Evolutionary conservation across 1,140 invertebrate genomes (phyloP).

Genomic region (Tetranychus urticae): DNA sequence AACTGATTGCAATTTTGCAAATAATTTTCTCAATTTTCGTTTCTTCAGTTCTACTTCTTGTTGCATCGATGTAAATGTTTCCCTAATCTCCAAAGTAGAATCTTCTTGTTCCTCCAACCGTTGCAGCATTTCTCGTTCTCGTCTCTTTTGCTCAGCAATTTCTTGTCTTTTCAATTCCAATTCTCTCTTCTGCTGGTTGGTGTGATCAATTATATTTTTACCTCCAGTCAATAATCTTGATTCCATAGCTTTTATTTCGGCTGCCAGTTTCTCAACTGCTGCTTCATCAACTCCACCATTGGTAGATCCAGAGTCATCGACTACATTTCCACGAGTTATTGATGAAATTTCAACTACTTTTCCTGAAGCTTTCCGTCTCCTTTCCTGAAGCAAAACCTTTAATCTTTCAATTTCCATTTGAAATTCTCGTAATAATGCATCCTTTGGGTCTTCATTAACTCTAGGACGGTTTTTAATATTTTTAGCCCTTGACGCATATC

Average conservation of each 20-base stretch:
- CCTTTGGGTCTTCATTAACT: constrained; percentile 87
- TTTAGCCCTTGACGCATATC: constrained; percentile 77
- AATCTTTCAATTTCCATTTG: constrained; percentile 52
- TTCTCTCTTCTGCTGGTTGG: constrained; percentile 60
- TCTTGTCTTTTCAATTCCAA: constrained; percentile 51
- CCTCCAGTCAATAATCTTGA: constrained; percentile 59
- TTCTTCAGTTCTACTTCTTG: constrained; percentile 79
- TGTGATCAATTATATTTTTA: constrained; percentile 70
- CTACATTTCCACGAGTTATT: not conserved
- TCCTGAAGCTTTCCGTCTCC: constrained; percentile 13
- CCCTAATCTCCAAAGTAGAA: constrained; percentile 52
- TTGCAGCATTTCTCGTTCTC: constrained; percentile 60
- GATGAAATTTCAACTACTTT: not conserved
- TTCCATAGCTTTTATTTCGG: constrained; percentile 35
- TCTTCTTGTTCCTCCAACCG: constrained; percentile 66
- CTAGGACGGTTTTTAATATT: constrained; percentile 85
- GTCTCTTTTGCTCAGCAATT: constrained; percentile 48
- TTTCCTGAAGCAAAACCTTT: constrained; percentile 16
- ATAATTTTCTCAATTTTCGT: constrained; percentile 51
- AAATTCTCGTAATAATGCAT: constrained; percentile 61
- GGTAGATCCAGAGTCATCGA: not conserved
- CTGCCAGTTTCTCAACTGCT: constrained; percentile 5
- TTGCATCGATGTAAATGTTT: constrained; percentile 60
- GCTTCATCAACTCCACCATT: not conserved
- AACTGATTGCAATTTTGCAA: constrained; percentile 32